A percentile compares a stretch with the other conserved stretches of the same genome.
These are phyloP conservation scores for Sinocyclocheilus anophthalmus DNA, from an alignment of 2,113 vertebrate genomes.

Conservation along the genomic window DNA sequence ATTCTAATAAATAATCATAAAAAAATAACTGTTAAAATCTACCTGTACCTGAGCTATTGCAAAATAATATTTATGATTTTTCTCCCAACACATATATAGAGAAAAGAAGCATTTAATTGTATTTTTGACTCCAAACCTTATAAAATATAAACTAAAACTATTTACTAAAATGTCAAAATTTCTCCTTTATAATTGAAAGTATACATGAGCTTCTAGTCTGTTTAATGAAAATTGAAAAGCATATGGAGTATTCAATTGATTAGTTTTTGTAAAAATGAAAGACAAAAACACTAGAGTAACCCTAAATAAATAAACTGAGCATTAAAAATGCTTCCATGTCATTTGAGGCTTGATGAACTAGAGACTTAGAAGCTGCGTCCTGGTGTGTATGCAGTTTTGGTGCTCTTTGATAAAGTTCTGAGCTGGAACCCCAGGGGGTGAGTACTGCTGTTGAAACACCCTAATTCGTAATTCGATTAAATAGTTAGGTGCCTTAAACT, in stretches of 20 bases:
- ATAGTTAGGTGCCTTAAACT: too few relatives aligned
- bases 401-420: slow-evolving; percentile 10
- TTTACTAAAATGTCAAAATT: background rate
- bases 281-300: background rate
- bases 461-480: background rate
- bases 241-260: background rate
- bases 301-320: background rate
- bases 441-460: background rate
- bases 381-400: slow-evolving; percentile 13
- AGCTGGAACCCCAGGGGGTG: slow-evolving; percentile 21
- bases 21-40: too few relatives aligned
- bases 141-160: background rate
- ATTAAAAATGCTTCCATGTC: slow-evolving; percentile 15
- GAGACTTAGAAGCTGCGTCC: slow-evolving; percentile 21
- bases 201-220: background rate
- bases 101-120: background rate
- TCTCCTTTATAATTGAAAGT: background rate
- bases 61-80: too few relatives aligned
- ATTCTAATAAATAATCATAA: too few relatives aligned
- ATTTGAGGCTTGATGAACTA: background rate
- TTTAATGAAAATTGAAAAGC: background rate
- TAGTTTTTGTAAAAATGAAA: background rate
- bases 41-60: background rate
- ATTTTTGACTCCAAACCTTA: background rate
- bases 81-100: background rate